Percentiles rank a stretch among this genome's conserved stretches.
Evolutionary conservation across 2,888 invertebrate genomes (phyloP).

Genomic region (Aethes cnicana): DNA sequence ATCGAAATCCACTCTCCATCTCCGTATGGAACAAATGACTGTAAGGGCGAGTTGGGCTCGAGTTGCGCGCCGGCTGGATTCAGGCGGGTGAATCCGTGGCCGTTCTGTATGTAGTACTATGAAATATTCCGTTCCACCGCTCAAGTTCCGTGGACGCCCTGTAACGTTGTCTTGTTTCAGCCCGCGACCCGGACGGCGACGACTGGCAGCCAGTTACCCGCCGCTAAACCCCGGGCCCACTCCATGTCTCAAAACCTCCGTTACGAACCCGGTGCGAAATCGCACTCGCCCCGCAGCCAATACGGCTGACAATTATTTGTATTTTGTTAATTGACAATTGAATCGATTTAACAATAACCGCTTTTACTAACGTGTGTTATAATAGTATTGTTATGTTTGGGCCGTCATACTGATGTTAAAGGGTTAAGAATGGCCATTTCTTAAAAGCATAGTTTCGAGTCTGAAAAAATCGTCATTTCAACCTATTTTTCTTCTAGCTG

Average conservation of each 20-base stretch:
- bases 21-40: no score
- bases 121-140: neutral
- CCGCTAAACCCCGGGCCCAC: slow-evolving; percentile 52
- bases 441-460: neutral
- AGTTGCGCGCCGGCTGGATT: neutral
- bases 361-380: slow-evolving; percentile 24
- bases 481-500: no score
- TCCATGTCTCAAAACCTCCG: neutral
- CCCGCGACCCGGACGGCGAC: slow-evolving; percentile 80
- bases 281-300: neutral
- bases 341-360: slow-evolving; percentile 7
- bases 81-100: no score
- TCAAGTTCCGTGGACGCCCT: slow-evolving; percentile 5
- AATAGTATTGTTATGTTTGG: slow-evolving; percentile 25
- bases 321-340: slow-evolving; percentile 3
- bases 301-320: slow-evolving; percentile 5
- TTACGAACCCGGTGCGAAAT: neutral
- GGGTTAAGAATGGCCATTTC: slow-evolving; percentile 5
- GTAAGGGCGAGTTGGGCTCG: neutral
- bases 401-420: neutral
- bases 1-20: no score
- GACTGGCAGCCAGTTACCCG: slow-evolving; percentile 84
- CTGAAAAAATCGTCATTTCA: neutral
- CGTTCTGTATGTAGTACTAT: no score
- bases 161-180: slow-evolving; percentile 44